Base-by-base conservation (phyloP, 2,888 invertebrate species). In the Mythimna ferrago region DNA sequence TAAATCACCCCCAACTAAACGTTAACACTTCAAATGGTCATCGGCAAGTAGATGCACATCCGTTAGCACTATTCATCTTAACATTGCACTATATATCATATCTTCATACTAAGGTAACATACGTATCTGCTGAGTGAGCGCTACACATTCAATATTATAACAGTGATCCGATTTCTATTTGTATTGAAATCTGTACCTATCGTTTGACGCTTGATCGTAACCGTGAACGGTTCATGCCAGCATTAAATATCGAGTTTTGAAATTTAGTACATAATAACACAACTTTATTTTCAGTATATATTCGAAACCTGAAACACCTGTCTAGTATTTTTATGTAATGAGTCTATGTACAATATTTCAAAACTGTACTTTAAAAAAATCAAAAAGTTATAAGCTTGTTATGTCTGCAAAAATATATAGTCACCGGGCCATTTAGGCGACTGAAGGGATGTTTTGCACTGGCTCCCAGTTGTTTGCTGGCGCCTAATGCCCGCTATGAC, bases 41-140 rank as follows among this genome's bases (percentile, higher is more conserved):
- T 38, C 44, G 32, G 53, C 58, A 58, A 58, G 71, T 76, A 71
- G 77, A 78, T 63, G 21, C 16, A 60, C 32, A 32, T 19, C 10
- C 14, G 44, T 58, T 32, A 7, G 53, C 53, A 71, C 71, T 69
- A 60, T 78, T 54, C 51, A 71, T 78, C 44, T 53, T 21, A 58
- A 16, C 16, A 26, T 41, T 19, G 4, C 11, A 54, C 44, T 48
- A 19, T 48, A 11, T 26, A 11, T 53, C 44, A 60, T 21, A 74
- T 16, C 0, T 48, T 16, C 32, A 16, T 57, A 54, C 1, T 26
- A 64, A 53, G 26, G 11, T 66, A n/a, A 44, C 11, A 32, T 32
- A 19, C 19, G 10, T 51, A 51, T 9, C 3, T 7, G 41, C 26
- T 38, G 68, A 53, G 21, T 11, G 41, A 26, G 41, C 10, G 38